Conservation (phyloP, 2,797 vertebrate species). For the Smutsia gigantea region DNA sequence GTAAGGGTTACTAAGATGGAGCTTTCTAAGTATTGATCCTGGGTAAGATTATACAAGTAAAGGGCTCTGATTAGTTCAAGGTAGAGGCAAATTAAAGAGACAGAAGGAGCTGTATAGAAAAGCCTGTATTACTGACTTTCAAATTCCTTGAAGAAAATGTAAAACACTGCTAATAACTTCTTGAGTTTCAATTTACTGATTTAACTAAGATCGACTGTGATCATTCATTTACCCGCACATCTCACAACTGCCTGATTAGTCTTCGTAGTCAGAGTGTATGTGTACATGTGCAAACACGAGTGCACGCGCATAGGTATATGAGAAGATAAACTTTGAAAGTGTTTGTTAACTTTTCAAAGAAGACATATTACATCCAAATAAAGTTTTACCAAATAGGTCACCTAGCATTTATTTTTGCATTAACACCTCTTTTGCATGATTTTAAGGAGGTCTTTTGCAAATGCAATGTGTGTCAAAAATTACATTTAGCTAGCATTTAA, state of each 20-base stretch:
- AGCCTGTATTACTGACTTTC: neutral
- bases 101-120: neutral
- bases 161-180: neutral
- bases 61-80: neutral
- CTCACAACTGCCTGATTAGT: neutral
- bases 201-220: neutral
- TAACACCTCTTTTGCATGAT: neutral
- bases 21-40: neutral
- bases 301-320: accelerated
- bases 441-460: neutral
- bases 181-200: neutral
- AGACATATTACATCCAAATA: neutral
- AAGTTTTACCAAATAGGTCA: neutral
- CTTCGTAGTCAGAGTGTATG: neutral
- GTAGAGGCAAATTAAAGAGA: neutral
- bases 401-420: neutral
- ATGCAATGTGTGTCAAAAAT: neutral
- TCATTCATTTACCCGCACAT: neutral
- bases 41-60: neutral
- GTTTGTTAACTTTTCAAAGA: neutral
- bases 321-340: neutral
- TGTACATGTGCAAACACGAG: accelerated
- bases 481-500: neutral
- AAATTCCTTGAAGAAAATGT: neutral
- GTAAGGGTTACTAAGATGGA: neutral